Base-by-base conservation (phyloP, 2,797 vertebrate genomes). In the Hypotaenidia philippensis region DNA sequence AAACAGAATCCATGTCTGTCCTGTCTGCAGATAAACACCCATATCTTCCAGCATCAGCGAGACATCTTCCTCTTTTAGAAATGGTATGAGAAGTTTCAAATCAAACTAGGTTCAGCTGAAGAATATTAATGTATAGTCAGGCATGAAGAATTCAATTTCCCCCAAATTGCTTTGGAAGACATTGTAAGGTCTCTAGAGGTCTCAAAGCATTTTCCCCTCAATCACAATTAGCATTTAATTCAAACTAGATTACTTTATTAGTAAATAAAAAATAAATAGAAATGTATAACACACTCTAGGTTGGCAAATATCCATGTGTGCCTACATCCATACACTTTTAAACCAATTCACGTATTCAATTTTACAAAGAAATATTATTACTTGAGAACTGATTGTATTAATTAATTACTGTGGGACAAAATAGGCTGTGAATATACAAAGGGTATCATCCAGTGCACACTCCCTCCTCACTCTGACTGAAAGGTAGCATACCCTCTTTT, bases 181-280 rank as follows among this genome's bases (percentile, higher is more conserved):
- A 76, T 8, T 22, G 36, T 45, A 77, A 79, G 45, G 57, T 92
- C 90, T 93, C 94, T 69, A 72, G 86, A 92, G 92, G 38, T 93
- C 74, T 84, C 77, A 87, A 72, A 96, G 50, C n/a, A 69, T 82
- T 94, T 93, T 95, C 13, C 7, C 17, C 64, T 96, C 78, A 72
- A 89, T 93, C 83, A 75, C 50, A 89, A 94, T 95, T 84, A 96
- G 34, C 50, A 92, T 92, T 96, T 72, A 64, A 89, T 96, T 93
- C 55, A 96, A 92, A 88, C 92, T 72, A 92, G 69, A 94, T 92
- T 0, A 79, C 77, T 92, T 92, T 36, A 87, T 89, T 90, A 50
- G 86, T 95, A 95, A 96, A 95, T 90, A 95, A 82, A 90, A 92
- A 81, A 56, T 22, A 85, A 83, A 77, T 26, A 86, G 38, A 77